Conservation (phyloP, 2,888 invertebrate genomes). For the Leucoptera coffeella region DNA sequence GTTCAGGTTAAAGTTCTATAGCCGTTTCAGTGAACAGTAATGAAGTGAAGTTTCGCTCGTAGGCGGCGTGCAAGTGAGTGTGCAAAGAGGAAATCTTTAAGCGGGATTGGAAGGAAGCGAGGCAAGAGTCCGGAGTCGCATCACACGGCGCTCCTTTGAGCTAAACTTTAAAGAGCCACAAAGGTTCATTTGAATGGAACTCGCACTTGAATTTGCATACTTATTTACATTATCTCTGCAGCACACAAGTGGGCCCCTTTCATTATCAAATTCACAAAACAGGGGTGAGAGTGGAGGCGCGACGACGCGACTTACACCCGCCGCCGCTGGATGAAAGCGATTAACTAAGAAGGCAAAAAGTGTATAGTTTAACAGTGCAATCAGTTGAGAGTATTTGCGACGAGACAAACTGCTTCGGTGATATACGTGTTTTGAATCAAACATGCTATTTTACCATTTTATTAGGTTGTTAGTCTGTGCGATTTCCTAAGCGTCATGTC, state of each 20-base stretch:
- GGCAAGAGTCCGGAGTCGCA: constrained; percentile 5
- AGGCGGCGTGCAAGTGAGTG: too few relatives aligned
- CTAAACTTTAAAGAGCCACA: constrained; percentile 41
- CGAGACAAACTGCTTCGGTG: too few relatives aligned
- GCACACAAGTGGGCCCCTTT: constrained; percentile 47
- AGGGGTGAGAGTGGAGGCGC: constrained; percentile 23
- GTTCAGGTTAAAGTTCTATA: too few relatives aligned
- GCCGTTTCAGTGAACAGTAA: too few relatives aligned
- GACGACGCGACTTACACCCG: too few relatives aligned
- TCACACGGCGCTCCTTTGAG: constrained; percentile 21
- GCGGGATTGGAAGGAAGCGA: constrained; percentile 1
- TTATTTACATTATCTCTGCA: constrained; percentile 53
- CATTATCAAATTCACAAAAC: constrained; percentile 47
- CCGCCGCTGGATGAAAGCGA: constrained; percentile 32
- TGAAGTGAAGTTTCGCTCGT: not conserved
- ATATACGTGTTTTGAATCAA: too few relatives aligned
- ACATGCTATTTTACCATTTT: too few relatives aligned
- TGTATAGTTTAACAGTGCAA: constrained; percentile 25
- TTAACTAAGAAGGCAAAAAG: constrained; percentile 37
- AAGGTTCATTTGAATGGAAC: constrained; percentile 47
- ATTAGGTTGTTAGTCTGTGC: too few relatives aligned
- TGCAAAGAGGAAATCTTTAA: constrained; percentile 1
- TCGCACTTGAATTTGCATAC: constrained; percentile 48
- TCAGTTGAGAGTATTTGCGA: too few relatives aligned
- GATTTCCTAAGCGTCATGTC: too few relatives aligned